phyloP scores from a whole-genome alignment of 2,797 vertebrate species.

The Acrossocheilus wenchowensis region DNA sequence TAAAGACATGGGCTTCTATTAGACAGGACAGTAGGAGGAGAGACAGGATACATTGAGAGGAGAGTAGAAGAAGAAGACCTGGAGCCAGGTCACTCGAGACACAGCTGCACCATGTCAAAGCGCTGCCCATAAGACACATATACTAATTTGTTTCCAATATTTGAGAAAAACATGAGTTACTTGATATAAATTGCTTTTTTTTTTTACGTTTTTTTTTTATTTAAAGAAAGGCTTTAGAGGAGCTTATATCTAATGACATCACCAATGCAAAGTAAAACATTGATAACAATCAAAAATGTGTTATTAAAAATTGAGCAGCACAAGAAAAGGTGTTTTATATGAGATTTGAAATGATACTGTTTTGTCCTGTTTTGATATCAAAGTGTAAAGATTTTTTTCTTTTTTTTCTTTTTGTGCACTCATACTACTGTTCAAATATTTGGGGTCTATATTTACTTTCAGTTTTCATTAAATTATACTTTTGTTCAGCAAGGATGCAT shows the following conservation, averaged over 20 bases:
- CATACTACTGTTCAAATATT: background rate
- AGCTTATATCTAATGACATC: background rate
- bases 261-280: background rate
- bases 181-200: background rate
- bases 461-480: background rate
- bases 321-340: background rate
- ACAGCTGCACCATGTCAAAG: background rate
- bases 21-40: conserved; percentile 9
- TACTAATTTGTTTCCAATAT: background rate
- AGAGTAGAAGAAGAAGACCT: background rate
- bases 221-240: background rate
- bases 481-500: background rate
- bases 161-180: background rate
- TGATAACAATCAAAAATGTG: background rate
- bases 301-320: background rate
- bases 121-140: background rate
- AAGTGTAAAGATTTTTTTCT: background rate
- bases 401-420: no score
- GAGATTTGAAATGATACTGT: background rate
- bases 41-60: background rate
- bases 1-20: background rate
- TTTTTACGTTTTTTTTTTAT: no score
- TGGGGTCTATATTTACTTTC: background rate
- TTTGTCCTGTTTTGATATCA: background rate
- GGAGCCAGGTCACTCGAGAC: background rate